phyloP scores from a whole-genome alignment of 2,113 vertebrate genomes.

The Dromaius novaehollandiae region DNA sequence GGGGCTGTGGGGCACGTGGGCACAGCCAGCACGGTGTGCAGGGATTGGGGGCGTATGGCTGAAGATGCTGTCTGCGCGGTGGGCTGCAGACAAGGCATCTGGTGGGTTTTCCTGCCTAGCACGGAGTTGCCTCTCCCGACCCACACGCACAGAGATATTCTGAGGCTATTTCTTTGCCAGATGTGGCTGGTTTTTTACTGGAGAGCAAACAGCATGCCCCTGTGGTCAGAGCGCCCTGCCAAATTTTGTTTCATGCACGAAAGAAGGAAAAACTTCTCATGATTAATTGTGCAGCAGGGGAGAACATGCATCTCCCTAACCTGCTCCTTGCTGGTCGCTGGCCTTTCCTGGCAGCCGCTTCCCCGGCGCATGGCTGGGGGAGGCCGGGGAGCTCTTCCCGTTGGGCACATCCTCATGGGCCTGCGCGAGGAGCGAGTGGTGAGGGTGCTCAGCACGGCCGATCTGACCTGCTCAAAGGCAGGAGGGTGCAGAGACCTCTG shows the following conservation, averaged over 20 bases:
- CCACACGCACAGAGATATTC: neutral
- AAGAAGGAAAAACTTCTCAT: constrained; percentile 57
- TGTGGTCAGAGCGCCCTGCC: constrained; percentile 52
- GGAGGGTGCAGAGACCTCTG: neutral
- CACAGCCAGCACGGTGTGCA: neutral
- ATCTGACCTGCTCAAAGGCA: accelerated
- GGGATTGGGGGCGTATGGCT: neutral
- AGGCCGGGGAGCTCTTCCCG: accelerated
- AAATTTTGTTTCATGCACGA: constrained; percentile 66
- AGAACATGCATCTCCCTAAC: constrained; percentile 14
- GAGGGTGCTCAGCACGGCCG: neutral
- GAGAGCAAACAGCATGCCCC: constrained; percentile 15
- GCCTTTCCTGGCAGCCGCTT: neutral
- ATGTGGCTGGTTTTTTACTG: constrained; percentile 25
- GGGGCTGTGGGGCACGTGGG: neutral
- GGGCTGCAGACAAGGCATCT: neutral
- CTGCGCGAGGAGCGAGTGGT: neutral
- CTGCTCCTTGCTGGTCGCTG: neutral
- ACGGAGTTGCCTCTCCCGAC: neutral
- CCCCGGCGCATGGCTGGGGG: accelerated
- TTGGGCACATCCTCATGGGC: accelerated
- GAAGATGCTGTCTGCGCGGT: neutral
- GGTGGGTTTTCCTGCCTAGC: neutral
- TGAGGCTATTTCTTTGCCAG: constrained; percentile 14
- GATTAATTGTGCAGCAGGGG: constrained; percentile 66